Evolutionary conservation across 2,888 invertebrate genomes (phyloP).

Genomic region (Panopea generosa): DNA sequence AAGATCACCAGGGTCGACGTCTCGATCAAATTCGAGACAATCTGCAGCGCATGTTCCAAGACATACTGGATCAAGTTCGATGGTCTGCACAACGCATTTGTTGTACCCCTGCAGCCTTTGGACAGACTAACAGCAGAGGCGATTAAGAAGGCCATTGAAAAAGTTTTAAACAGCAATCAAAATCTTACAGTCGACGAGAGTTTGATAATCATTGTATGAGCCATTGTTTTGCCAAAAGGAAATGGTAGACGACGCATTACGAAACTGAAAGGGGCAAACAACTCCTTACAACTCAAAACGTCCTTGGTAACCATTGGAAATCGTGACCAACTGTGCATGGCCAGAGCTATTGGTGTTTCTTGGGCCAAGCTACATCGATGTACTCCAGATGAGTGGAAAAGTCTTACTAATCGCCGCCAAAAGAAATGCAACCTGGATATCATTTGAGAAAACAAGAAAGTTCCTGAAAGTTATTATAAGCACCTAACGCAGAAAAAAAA

Average conservation of each 20-base stretch:
- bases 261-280: conserved; percentile 26
- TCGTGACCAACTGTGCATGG: conserved; percentile 12
- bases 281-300: conserved; percentile 27
- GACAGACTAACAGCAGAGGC: conserved; percentile 27
- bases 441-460: conserved; percentile 28
- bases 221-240: conserved; percentile 41
- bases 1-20: conserved; percentile 20
- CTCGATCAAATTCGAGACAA: conserved; percentile 21
- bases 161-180: conserved; percentile 54
- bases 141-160: conserved; percentile 27
- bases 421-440: conserved; percentile 29
- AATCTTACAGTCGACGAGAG: conserved; percentile 34
- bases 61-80: conserved; percentile 17
- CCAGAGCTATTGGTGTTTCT: conserved; percentile 5
- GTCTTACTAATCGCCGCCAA: conserved; percentile 3
- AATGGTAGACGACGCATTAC: conserved; percentile 30
- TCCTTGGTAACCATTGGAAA: conserved; percentile 37
- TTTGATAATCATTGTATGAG: conserved; percentile 29
- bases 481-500: conserved; percentile 7
- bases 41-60: conserved; percentile 30
- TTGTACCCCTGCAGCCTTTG: conserved; percentile 50
- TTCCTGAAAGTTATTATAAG: conserved; percentile 32
- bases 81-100: conserved; percentile 40
- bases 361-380: conserved; percentile 21
- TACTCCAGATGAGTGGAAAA: conserved; percentile 33